A percentile compares a stretch with the other conserved stretches of the same genome.
phyloP scores from a whole-genome alignment of 2,888 invertebrate genomes.

The Hoplodrina ambigua region DNA sequence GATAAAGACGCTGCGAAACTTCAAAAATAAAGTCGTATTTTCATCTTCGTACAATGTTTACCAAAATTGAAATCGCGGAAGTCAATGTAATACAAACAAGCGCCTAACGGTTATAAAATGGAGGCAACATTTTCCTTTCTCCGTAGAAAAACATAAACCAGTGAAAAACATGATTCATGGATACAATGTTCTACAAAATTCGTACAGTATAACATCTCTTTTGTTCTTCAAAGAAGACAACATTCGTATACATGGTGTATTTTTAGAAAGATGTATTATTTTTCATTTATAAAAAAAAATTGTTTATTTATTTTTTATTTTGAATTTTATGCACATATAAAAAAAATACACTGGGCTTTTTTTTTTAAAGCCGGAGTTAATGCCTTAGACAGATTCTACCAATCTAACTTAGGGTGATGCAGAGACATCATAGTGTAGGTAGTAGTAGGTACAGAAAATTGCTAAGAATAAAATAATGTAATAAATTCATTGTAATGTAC shows the following conservation, averaged over 20 bases:
- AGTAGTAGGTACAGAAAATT: no score
- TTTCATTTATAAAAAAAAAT: not conserved
- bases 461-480: no score
- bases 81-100: constrained; percentile 50
- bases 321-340: no score
- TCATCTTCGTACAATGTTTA: constrained; percentile 20
- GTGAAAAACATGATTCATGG: constrained; percentile 49
- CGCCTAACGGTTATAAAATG: constrained; percentile 45
- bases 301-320: no score
- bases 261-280: not conserved
- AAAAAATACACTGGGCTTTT: no score
- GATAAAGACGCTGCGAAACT: constrained; percentile 1
- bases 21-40: constrained; percentile 20
- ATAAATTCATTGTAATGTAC: no score
- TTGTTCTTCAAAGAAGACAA: constrained; percentile 25
- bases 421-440: no score
- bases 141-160: constrained; percentile 45
- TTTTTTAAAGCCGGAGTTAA: no score
- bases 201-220: constrained; percentile 36
- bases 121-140: constrained; percentile 41
- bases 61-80: constrained; percentile 47
- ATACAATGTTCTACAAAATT: constrained; percentile 35
- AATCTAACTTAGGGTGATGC: no score
- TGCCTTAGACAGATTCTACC: no score
- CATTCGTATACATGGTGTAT: constrained; percentile 13